Evolutionary conservation across 1,140 invertebrate species (phyloP).

Genomic region (Euwallacea similis): DNA sequence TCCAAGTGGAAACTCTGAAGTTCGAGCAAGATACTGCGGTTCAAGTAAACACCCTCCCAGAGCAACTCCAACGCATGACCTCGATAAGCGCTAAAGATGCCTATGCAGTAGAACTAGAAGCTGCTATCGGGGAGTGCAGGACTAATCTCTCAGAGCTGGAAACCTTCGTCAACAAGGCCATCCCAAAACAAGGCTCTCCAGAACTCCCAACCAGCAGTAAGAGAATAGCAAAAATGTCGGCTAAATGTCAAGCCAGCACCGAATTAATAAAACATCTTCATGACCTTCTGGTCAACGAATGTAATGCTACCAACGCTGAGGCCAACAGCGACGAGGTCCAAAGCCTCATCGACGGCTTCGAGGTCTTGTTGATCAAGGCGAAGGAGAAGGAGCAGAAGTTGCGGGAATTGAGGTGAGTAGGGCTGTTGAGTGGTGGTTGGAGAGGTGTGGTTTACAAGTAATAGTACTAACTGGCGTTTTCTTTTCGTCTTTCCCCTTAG

Average conservation of each 20-base stretch:
- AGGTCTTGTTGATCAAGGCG: constrained; percentile 68
- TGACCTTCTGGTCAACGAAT: constrained; percentile 71
- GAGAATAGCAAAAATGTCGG: constrained; percentile 66
- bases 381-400: constrained; percentile 74
- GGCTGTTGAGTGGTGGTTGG: background rate
- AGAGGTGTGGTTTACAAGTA: constrained; percentile 35
- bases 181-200: constrained; percentile 58
- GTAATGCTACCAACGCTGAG: constrained; percentile 66
- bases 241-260: constrained; percentile 70
- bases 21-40: constrained; percentile 75
- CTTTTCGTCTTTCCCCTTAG: constrained; percentile 54
- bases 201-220: constrained; percentile 59
- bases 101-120: constrained; percentile 70
- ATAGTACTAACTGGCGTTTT: constrained; percentile 47
- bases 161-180: constrained; percentile 56
- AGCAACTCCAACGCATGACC: constrained; percentile 58
- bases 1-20: constrained; percentile 73
- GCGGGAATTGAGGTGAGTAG: constrained; percentile 67
- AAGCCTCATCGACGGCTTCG: constrained; percentile 66
- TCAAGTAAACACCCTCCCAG: constrained; percentile 75
- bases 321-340: constrained; percentile 68
- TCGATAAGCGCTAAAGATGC: constrained; percentile 78
- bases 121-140: constrained; percentile 66
- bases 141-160: constrained; percentile 61
- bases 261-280: constrained; percentile 80